These are phyloP conservation scores for Thaumatotibia leucotreta DNA, from an alignment of 1,140 invertebrate genomes.

Conservation along the genomic window DNA sequence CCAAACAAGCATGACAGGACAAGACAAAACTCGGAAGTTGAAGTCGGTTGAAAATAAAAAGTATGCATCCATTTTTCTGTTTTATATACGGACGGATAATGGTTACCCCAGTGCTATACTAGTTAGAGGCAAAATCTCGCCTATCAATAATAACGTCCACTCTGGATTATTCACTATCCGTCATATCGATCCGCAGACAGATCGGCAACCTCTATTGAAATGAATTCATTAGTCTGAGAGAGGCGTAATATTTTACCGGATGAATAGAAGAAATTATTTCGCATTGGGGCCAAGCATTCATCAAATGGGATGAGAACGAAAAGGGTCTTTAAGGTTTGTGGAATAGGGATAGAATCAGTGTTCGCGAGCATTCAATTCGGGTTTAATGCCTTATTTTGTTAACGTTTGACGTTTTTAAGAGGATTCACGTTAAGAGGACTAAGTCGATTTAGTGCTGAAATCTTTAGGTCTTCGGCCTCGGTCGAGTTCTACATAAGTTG, in stretches of 20 bases:
- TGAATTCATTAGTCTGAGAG: slow-evolving; percentile 52
- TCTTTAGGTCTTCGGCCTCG: too few relatives aligned
- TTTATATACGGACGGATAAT: too few relatives aligned
- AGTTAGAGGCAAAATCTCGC: too few relatives aligned
- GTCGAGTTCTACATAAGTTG: too few relatives aligned
- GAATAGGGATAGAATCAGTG: slow-evolving; percentile 8
- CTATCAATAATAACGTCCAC: too few relatives aligned
- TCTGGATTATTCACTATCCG: slow-evolving; percentile 24
- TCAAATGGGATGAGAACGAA: slow-evolving; percentile 25
- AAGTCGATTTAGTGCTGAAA: neutral
- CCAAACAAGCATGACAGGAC: too few relatives aligned
- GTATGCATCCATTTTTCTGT: too few relatives aligned
- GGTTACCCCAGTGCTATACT: too few relatives aligned
- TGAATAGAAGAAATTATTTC: slow-evolving; percentile 54
- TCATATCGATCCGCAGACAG: slow-evolving; percentile 22
- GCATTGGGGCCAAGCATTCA: slow-evolving; percentile 29
- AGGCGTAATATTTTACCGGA: slow-evolving; percentile 48
- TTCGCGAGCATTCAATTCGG: neutral
- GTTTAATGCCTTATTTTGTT: slow-evolving; percentile 19
- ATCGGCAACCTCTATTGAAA: slow-evolving; percentile 32
- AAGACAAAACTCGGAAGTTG: too few relatives aligned
- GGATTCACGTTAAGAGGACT: neutral
- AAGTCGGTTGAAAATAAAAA: too few relatives aligned
- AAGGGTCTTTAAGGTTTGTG: slow-evolving; percentile 19
- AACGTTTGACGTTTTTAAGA: slow-evolving; percentile 25